phyloP scores from a whole-genome alignment of 2,888 invertebrate species.

The Doris montereyensis region DNA sequence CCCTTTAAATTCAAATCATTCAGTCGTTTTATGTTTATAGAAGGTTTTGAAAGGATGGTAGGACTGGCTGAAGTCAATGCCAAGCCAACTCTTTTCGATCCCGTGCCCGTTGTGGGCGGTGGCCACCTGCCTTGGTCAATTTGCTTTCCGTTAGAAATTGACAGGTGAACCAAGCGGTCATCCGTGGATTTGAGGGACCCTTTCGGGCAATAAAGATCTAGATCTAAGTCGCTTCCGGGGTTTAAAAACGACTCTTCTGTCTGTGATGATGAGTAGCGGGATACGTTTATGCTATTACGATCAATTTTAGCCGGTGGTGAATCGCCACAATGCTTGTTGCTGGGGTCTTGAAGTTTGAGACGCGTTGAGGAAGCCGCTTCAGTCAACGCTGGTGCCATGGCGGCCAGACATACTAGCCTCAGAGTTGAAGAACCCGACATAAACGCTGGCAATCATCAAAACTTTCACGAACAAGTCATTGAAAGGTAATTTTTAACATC shows the following conservation, averaged over 20 bases:
- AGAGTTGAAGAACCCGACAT: slow-evolving; percentile 65
- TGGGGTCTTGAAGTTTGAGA: slow-evolving; percentile 62
- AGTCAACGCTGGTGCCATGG: slow-evolving; percentile 95
- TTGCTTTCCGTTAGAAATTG: slow-evolving; percentile 2
- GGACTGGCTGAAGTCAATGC: neutral
- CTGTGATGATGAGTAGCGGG: too few species aligned
- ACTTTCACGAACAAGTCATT: too few species aligned
- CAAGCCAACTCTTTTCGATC: neutral
- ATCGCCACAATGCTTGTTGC: neutral
- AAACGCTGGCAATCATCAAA: slow-evolving; percentile 45
- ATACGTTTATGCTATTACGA: neutral
- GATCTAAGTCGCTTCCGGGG: too few species aligned
- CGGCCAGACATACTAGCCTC: slow-evolving; percentile 71
- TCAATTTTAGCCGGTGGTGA: neutral
- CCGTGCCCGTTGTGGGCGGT: slow-evolving; percentile 5
- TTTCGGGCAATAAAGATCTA: too few species aligned
- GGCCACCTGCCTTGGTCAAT: too few species aligned
- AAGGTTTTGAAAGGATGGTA: neutral
- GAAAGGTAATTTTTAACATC: too few species aligned
- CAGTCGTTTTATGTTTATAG: neutral
- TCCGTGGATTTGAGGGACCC: neutral
- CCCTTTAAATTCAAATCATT: neutral
- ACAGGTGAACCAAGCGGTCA: slow-evolving; percentile 30
- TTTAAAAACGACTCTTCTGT: neutral
- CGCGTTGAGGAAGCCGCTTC: slow-evolving; percentile 77